Base-by-base conservation (phyloP, 2,113 vertebrate species). In the Leptocoma aspasia region DNA sequence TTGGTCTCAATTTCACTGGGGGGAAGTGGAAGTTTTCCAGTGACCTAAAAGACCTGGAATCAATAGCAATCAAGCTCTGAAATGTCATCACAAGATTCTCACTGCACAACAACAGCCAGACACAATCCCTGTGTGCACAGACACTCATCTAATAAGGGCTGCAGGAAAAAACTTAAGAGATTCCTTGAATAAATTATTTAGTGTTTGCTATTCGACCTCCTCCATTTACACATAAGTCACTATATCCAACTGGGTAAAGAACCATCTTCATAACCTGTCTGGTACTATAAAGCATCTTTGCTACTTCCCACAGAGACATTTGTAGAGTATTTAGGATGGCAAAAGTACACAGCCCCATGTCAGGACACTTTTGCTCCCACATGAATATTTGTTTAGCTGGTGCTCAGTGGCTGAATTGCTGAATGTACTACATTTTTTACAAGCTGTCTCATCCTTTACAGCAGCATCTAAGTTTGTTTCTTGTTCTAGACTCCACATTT, bases 111-210 rank as follows among this genome's bases (percentile, higher is more conserved):
- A 4, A 30, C 61, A 94, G 73, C 20, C 93, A 87, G 72, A 50
- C 61, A 89, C 86, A 79, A 19, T 33, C 75, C 53, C 66, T n/a
- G 11, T 54, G 50, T 33, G 47, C n/a, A 64, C 77, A 84, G 60
- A 41, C 41, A 80, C 30, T 60, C 52, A 44, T 64, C 71, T 90
- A 66, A 60, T 23, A 83, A 86, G 15, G n/a, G 47, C 79, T 93
- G 18, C 52, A 77, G 78, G 44, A 79, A 84, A 90, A 82, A 79
- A 53, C 56, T 75, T 24, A 45, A 64, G 69, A 60, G n/a, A 47
- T 81, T 77, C 44, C 64, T 90, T 56, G 52, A 56, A 75, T 90
- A 95, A 94, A 94, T 92, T 89, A 91, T 92, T 87, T 77, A 94
- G 87, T 15, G 30, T 52, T 66, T 83, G 68, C 81, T 92, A 93